phyloP scores from a whole-genome alignment of 2,888 invertebrate species.

The Vesta saturnalis region DNA sequence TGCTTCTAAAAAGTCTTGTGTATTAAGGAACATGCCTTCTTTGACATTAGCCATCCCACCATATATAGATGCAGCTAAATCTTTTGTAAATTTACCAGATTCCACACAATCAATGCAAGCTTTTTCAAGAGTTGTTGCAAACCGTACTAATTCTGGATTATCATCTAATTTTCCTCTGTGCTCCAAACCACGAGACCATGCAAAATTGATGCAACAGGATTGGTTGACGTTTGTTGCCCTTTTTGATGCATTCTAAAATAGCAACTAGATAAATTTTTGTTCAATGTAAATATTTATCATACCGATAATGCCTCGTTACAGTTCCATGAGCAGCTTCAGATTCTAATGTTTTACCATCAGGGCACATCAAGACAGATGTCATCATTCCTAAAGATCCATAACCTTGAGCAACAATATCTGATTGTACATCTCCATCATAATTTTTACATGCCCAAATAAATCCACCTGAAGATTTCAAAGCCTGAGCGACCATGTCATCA shows the following conservation, averaged over 20 bases:
- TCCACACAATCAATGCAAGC: slow-evolving; percentile 87
- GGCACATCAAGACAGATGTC: slow-evolving; percentile 91
- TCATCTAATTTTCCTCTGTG: slow-evolving; percentile 86
- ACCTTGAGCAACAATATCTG: slow-evolving; percentile 84
- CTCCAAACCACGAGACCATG: slow-evolving; percentile 87
- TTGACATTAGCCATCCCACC: slow-evolving; percentile 85
- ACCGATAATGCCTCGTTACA: slow-evolving; percentile 86
- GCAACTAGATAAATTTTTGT: not conserved
- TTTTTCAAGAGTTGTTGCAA: slow-evolving; percentile 77
- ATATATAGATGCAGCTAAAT: slow-evolving; percentile 87
- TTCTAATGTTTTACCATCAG: slow-evolving; percentile 88
- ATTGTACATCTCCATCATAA: slow-evolving; percentile 93
- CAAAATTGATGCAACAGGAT: slow-evolving; percentile 91
- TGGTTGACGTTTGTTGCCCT: slow-evolving; percentile 87
- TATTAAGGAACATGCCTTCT: slow-evolving; percentile 83
- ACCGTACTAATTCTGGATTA: slow-evolving; percentile 78
- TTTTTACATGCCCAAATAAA: slow-evolving; percentile 96
- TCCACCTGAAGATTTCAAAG: slow-evolving; percentile 82
- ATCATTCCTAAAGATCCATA: slow-evolving; percentile 89
- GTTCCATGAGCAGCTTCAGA: slow-evolving; percentile 94
- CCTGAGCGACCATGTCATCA: slow-evolving; percentile 93
- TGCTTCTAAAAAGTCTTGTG: slow-evolving; percentile 87
- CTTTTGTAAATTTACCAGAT: slow-evolving; percentile 88
- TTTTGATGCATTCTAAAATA: slow-evolving; percentile 80
- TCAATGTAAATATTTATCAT: slow-evolving; percentile 26